These are phyloP conservation scores for Xenopus borealis DNA, from an alignment of 2,113 vertebrate species.

Conservation along the genomic window DNA sequence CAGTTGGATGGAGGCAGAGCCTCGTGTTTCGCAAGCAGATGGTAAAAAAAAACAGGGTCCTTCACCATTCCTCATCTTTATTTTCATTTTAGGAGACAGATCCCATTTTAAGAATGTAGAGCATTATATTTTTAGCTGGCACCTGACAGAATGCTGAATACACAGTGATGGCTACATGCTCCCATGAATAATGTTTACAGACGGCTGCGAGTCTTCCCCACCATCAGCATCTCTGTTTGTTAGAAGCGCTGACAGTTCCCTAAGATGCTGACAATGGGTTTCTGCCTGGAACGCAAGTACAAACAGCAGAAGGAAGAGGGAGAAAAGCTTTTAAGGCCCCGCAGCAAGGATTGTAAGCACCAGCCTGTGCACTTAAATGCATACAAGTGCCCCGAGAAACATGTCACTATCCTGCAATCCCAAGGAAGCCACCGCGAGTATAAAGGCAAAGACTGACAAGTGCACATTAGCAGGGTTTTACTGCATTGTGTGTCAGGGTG, in stretches of 20 bases:
- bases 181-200: slow-evolving; percentile 13
- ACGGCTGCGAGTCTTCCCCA: slow-evolving; percentile 5
- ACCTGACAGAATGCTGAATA: slow-evolving; percentile 5
- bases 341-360: slow-evolving; percentile 26
- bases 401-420: too few relatives aligned
- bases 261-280: slow-evolving; percentile 30
- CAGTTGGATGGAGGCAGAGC: too few relatives aligned
- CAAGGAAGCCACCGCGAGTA: slow-evolving; percentile 18
- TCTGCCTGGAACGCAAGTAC: slow-evolving; percentile 5
- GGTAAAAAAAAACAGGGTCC: too few relatives aligned
- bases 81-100: too few relatives aligned
- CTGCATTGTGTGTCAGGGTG: slow-evolving; percentile 50
- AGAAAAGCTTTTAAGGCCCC: neutral
- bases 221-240: slow-evolving; percentile 21
- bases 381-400: too few relatives aligned
- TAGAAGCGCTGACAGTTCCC: slow-evolving; percentile 10
- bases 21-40: too few relatives aligned
- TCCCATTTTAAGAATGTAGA: too few relatives aligned
- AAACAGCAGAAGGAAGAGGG: neutral
- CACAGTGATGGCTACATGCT: neutral
- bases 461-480: slow-evolving; percentile 48
- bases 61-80: too few relatives aligned
- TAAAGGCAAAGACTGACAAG: slow-evolving; percentile 45
- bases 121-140: slow-evolving; percentile 5
- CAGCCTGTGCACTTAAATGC: neutral